phyloP scores from a whole-genome alignment of 2,888 invertebrate genomes.

The Dichetophora obliterata region DNA sequence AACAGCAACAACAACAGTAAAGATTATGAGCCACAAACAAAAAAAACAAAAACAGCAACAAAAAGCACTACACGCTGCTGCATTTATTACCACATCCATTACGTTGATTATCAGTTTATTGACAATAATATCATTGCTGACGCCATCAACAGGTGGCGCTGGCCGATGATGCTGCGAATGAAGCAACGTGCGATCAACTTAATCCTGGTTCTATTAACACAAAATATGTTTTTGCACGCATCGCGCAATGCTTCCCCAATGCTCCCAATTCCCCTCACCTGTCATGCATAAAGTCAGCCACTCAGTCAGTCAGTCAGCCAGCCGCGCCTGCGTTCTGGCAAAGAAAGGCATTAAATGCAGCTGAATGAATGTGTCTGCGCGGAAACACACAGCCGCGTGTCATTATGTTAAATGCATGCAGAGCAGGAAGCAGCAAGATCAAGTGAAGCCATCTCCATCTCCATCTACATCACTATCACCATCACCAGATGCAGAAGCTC shows the following conservation, averaged over 20 bases:
- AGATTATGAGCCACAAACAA: background rate
- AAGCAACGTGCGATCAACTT: constrained; percentile 21
- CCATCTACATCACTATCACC: background rate
- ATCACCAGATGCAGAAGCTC: background rate
- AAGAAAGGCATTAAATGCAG: background rate
- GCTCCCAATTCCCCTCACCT: background rate
- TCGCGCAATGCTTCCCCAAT: background rate
- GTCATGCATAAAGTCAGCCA: background rate
- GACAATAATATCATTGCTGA: constrained; percentile 38
- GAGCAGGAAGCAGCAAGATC: constrained; percentile 32
- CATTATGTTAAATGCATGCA: constrained; percentile 55
- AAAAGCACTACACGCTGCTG: background rate
- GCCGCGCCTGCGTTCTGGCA: no score
- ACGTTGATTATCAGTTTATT: constrained; percentile 37
- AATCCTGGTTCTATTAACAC: constrained; percentile 25
- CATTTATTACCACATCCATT: constrained; percentile 35
- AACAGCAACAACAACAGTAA: background rate
- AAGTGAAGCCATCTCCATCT: background rate
- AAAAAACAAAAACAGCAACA: no score
- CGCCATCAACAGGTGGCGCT: constrained; percentile 39
- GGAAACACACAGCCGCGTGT: constrained; percentile 44
- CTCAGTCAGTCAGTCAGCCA: background rate
- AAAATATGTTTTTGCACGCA: constrained; percentile 3
- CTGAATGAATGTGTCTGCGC: background rate
- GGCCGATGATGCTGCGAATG: background rate